A percentile compares a stretch with the other conserved stretches of the same genome.
These are phyloP conservation scores for Percopsis omiscomaycus DNA, from an alignment of 2,797 vertebrate genomes.

Conservation along the genomic window DNA sequence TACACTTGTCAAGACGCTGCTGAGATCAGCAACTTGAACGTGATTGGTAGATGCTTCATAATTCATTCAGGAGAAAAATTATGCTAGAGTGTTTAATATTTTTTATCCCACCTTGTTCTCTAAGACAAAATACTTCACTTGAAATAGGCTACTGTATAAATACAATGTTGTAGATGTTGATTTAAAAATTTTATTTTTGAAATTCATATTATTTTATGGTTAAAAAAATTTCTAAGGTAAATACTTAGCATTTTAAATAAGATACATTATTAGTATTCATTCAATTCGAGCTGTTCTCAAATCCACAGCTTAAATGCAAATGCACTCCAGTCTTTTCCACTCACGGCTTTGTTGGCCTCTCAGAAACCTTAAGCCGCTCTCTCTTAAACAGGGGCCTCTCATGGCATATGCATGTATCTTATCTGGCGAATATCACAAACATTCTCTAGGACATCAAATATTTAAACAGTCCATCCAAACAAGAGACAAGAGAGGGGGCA, in stretches of 20 bases:
- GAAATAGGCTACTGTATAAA: not conserved
- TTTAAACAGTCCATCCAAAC: conserved; percentile 81
- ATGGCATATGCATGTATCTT: conserved; percentile 79
- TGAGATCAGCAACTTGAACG: conserved; percentile 39
- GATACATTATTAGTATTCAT: conserved; percentile 76
- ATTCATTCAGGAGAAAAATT: conserved; percentile 7
- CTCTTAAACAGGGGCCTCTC: conserved; percentile 77
- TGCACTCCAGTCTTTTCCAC: conserved; percentile 66
- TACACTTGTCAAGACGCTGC: conserved; percentile 34
- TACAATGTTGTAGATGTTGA: conserved; percentile 29
- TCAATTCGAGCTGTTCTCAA: conserved; percentile 62
- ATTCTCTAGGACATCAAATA: conserved; percentile 80
- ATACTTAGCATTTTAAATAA: conserved; percentile 80
- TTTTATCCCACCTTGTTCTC: conserved; percentile 3
- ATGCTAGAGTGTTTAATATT: conserved; percentile 1
- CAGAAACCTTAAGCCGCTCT: conserved; percentile 75
- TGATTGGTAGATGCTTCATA: conserved; percentile 17
- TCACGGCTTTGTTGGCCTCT: conserved; percentile 74
- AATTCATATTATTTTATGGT: conserved; percentile 50
- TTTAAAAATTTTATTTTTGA: conserved; percentile 51
- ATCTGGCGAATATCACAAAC: conserved; percentile 78
- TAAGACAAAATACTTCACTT: conserved; percentile 23
- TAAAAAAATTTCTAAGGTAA: conserved; percentile 65
- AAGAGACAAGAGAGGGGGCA: conserved; percentile 63
- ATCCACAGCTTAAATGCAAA: conserved; percentile 78